Evolutionary conservation across 2,113 vertebrate genomes (phyloP).

Genomic region (Corvus cornix): DNA sequence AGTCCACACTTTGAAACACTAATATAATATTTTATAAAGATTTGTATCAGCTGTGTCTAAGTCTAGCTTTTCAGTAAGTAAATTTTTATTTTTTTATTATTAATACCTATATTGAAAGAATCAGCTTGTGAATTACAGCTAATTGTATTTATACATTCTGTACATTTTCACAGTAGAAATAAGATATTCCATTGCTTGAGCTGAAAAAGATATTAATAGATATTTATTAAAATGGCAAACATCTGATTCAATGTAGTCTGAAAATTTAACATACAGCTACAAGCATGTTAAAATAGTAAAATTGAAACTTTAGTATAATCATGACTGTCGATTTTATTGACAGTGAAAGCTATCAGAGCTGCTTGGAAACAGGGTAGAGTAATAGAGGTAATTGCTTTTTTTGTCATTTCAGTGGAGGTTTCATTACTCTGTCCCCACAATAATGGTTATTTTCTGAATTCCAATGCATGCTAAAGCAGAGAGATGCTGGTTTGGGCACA

Average conservation of each 20-base stretch:
- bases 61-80: not conserved
- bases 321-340: not conserved
- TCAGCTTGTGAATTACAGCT: not conserved
- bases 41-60: not conserved
- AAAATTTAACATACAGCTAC: not conserved
- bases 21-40: not conserved
- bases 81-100: not conserved
- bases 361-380: not conserved
- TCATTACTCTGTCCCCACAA: not conserved
- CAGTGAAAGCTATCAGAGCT: not conserved
- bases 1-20: not conserved
- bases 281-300: not conserved
- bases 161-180: not conserved
- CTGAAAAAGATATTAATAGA: not conserved
- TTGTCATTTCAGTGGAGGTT: not conserved
- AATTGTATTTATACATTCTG: not conserved
- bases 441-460: not conserved
- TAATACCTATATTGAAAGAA: not conserved
- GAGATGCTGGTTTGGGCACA: not conserved
- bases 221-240: not conserved
- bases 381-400: not conserved
- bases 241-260: not conserved
- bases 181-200: not conserved
- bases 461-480: not conserved
- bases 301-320: not conserved